Percentiles rank a stretch among this genome's conserved stretches.
Conservation (phyloP, 1,140 invertebrate species). For the Euura lappo region DNA sequence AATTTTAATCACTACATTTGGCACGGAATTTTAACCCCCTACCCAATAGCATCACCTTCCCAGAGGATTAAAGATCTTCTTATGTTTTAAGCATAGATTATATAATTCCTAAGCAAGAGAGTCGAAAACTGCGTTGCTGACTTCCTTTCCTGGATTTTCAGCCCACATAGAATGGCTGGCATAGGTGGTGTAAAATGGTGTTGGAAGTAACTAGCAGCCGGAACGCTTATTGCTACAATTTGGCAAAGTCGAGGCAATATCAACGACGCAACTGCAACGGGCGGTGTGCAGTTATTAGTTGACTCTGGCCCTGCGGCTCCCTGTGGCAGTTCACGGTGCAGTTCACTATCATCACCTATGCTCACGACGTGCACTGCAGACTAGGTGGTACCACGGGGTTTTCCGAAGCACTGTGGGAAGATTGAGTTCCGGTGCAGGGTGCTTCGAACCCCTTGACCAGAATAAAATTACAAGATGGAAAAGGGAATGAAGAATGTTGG, state of each 20-base stretch:
- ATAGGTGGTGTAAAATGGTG: conserved; percentile 13
- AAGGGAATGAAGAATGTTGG: neutral
- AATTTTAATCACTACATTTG: too few species aligned
- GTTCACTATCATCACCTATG: neutral
- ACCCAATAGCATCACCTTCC: too few species aligned
- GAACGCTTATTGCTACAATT: conserved; percentile 45
- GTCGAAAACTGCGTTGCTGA: too few species aligned
- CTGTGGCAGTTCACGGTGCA: neutral
- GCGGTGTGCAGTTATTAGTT: neutral
- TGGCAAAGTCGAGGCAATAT: conserved; percentile 36
- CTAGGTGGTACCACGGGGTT: neutral
- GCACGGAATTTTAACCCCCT: too few species aligned
- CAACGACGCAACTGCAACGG: conserved; percentile 16
- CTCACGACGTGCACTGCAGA: neutral
- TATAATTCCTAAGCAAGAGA: too few species aligned
- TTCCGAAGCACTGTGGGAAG: too few species aligned
- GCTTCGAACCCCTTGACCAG: too few species aligned
- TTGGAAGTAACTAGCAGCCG: conserved; percentile 25
- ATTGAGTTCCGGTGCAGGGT: too few species aligned
- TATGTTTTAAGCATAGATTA: too few species aligned
- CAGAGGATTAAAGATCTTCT: too few species aligned
- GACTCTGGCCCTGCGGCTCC: neutral
- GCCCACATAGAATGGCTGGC: too few species aligned
- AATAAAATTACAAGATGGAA: neutral
- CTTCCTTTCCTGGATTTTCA: too few species aligned